Conservation (phyloP, 2,888 invertebrate species). For the Alsophila aescularia region DNA sequence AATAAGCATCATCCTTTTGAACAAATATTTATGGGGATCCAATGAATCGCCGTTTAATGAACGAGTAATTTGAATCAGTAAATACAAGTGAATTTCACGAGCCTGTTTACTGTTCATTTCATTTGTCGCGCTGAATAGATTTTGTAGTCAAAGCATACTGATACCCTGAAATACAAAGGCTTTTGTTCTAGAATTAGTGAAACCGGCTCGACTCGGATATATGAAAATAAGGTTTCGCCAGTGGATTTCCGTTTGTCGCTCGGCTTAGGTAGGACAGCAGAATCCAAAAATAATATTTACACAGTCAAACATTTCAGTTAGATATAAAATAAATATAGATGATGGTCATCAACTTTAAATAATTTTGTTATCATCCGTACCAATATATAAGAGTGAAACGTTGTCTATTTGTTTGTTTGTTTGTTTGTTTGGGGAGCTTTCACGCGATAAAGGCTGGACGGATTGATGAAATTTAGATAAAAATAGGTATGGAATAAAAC, state of each 20-base stretch:
- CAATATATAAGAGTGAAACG: too few species aligned
- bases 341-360: too few species aligned
- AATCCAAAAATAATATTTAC: too few species aligned
- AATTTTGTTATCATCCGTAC: too few species aligned
- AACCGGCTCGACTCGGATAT: conserved; percentile 5
- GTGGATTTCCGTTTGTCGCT: background rate
- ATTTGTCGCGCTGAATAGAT: conserved; percentile 16
- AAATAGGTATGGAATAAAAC: too few species aligned
- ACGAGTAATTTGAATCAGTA: conserved; percentile 26
- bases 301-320: too few species aligned
- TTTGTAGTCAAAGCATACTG: conserved; percentile 21
- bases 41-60: conserved; percentile 33
- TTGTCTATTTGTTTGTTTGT: too few species aligned
- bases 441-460: too few species aligned
- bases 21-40: conserved; percentile 33
- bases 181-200: conserved; percentile 8
- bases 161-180: conserved; percentile 16
- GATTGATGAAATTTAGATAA: too few species aligned
- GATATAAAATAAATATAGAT: too few species aligned
- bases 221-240: background rate
- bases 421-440: too few species aligned
- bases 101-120: conserved; percentile 14
- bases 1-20: conserved; percentile 31
- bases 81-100: conserved; percentile 19
- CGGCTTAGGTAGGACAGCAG: background rate